Evolutionary conservation across 2,113 vertebrate species (phyloP), one percentile per base, ranked within the genome.

Genomic region (Ictalurus punctatus): DNA sequence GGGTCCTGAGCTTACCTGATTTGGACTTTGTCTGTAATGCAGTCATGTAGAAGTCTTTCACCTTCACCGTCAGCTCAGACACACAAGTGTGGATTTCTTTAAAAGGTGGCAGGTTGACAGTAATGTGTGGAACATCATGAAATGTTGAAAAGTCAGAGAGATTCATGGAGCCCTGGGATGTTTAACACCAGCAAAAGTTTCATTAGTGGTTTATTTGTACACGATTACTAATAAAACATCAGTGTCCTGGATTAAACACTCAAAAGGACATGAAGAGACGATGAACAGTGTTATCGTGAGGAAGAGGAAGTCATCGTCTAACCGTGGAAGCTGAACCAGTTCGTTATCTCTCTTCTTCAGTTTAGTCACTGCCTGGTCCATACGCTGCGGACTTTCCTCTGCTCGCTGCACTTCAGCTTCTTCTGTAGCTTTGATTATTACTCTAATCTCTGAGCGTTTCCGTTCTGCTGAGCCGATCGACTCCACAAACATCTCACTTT

Each of bases 271-370:
- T 63, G 61, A 63, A 30, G 67, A 73, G 6, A 37, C 8, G 17
- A 73, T 34, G 16, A 16, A 12, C 13, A 6, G 69, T 9, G 12
- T 78, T 48, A 90, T 86, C 86, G 37, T 86, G 19, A 90, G 59
- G 52, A 90, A 90, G 40, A 80, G 48, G 59, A 90, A 85, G 61
- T 90, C 81, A 79, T 87, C 82, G 30, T 90, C 86, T 14, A 71
- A 84, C 7, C 81, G 34, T 27, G 73, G 34, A 71, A 90, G 59
- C 71, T 79, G 58, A 34, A 59, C 86, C 86, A 90, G 25, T 74
- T 90, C 74, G 6, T 59, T 37, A 4, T 88, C 86, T 85, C 86
- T 85, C 82, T 74, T 79, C 86, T 71, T 87, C 86, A 90, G 71
- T 34, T 73, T 65, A 44, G 58, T 25, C 44, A 90, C 67, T 86